Base-by-base conservation (phyloP, 2,888 invertebrate genomes). In the Malacosoma neustria region DNA sequence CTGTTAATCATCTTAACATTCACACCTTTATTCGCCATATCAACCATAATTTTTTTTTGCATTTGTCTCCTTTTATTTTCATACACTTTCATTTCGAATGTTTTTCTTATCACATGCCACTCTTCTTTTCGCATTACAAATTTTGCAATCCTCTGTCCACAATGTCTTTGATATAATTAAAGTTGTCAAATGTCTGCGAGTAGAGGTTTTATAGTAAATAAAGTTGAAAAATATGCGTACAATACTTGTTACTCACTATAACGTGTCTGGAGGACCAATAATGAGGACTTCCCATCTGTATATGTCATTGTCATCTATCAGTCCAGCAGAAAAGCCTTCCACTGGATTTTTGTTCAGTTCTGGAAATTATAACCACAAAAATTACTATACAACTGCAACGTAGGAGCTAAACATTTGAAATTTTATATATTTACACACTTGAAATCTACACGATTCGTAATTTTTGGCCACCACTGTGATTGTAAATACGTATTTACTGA, bases 271-370 rank as follows among this genome's bases (percentile, higher is more conserved):
- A 75, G 99, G 99, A 63, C 99, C 99, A 87, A 99, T 98, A 77
- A 99, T 98, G 64, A 99, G 93, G 61, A 99, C 98, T 91, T 99
- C 98, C 99, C 99, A 99, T 89, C 96, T 92, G 88, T 96, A 99
- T 82, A 99, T 97, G 87, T 99, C 98, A 91, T 97, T 95, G 89
- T 99, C 99, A 88, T 99, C 98, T 84, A 98, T 96, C 61, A 99
- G 91, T 61, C 99, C 99, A 84, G 99, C 99, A 87, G 99, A 99
- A 90, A 99, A 99, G 64, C 99, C 99, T 91, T 99, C 98, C 38
- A 99, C 98, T 74, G 99, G 98, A 90, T 98, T 97, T 88, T 98
- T 98, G 87, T 97, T 97, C 73, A 99, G 87, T 91, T 99, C 99
- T 98, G 89, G 58, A 92, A 91, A 51, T 49, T 46, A 36, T 15